Evolutionary conservation across 2,797 vertebrate genomes (phyloP).

Genomic region (Pristis pectinata): DNA sequence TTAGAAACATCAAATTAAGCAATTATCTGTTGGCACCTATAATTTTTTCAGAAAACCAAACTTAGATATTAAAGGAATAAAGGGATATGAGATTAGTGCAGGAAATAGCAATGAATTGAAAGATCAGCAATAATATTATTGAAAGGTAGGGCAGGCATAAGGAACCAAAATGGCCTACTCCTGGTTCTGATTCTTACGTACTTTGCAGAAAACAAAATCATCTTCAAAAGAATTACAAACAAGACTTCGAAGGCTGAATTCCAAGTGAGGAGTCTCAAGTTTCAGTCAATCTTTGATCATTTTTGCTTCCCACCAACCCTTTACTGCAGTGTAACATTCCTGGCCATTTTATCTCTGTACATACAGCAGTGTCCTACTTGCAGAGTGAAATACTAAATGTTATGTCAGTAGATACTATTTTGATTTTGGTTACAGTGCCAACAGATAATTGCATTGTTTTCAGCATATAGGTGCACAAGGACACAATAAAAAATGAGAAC

Average conservation of each 20-base stretch:
- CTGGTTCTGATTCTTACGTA: too few relatives aligned
- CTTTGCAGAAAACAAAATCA: not conserved
- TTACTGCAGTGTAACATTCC: not conserved
- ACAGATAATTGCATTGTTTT: too few relatives aligned
- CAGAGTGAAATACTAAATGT: not conserved
- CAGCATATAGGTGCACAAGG: too few relatives aligned
- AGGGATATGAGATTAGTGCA: too few relatives aligned
- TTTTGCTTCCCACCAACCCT: not conserved
- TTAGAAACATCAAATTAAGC: not conserved
- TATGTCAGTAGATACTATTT: not conserved
- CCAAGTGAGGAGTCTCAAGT: not conserved
- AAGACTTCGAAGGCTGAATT: not conserved
- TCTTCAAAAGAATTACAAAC: not conserved
- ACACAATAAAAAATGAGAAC: too few relatives aligned
- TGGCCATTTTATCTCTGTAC: not conserved
- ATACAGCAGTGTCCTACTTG: not conserved
- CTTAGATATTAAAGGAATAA: not conserved
- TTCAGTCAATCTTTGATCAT: not conserved
- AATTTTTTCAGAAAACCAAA: not conserved
- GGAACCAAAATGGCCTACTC: too few relatives aligned
- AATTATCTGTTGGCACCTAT: not conserved
- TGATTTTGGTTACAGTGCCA: too few relatives aligned
- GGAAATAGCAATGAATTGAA: too few relatives aligned
- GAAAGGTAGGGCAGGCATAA: too few relatives aligned
- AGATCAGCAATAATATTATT: too few relatives aligned